Conservation (phyloP, 2,888 invertebrate genomes). For the Drosophila barbarae region DNA sequence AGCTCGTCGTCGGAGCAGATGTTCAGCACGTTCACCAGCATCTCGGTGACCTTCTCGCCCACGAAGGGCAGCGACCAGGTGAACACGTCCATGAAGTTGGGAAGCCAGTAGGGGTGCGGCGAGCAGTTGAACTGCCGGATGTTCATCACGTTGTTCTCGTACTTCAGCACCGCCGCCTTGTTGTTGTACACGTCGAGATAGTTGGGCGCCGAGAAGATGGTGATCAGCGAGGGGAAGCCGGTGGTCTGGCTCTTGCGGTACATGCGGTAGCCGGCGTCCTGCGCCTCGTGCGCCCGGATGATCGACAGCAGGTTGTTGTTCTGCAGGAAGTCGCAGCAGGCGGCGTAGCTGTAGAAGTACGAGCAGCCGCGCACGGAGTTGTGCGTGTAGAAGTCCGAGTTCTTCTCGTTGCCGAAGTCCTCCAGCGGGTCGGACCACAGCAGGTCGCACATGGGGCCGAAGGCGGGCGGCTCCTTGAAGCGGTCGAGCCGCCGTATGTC, state of each 20-base stretch:
- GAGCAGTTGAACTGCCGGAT: slow-evolving; percentile 99
- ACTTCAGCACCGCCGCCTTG: slow-evolving; percentile 99
- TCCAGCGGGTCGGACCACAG: slow-evolving; percentile 99
- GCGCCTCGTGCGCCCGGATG: slow-evolving; percentile 99
- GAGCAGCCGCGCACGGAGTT: slow-evolving; percentile 99
- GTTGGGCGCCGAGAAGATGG: slow-evolving; percentile 99
- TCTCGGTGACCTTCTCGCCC: slow-evolving; percentile 99
- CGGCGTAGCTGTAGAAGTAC: slow-evolving; percentile 99
- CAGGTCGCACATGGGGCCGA: slow-evolving; percentile 99
- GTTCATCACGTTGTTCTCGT: slow-evolving; percentile 99
- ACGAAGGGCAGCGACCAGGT: slow-evolving; percentile 99
- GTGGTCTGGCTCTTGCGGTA: slow-evolving; percentile 99
- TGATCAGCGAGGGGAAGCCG: slow-evolving; percentile 99
- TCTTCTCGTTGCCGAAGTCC: slow-evolving; percentile 98
- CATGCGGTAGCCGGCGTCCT: slow-evolving; percentile 99
- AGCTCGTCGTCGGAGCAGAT: slow-evolving; percentile 99
- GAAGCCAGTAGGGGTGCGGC: slow-evolving; percentile 99
- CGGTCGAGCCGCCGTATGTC: slow-evolving; percentile 98
- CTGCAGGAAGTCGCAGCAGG: slow-evolving; percentile 99
- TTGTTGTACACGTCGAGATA: slow-evolving; percentile 99
- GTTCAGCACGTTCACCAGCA: slow-evolving; percentile 99
- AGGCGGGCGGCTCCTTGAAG: slow-evolving; percentile 99
- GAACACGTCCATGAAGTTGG: slow-evolving; percentile 99
- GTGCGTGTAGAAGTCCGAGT: slow-evolving; percentile 99
- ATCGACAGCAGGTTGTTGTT: slow-evolving; percentile 99